phyloP scores from a whole-genome alignment of 2,888 invertebrate species.

The Chrysopilus asiliformis region DNA sequence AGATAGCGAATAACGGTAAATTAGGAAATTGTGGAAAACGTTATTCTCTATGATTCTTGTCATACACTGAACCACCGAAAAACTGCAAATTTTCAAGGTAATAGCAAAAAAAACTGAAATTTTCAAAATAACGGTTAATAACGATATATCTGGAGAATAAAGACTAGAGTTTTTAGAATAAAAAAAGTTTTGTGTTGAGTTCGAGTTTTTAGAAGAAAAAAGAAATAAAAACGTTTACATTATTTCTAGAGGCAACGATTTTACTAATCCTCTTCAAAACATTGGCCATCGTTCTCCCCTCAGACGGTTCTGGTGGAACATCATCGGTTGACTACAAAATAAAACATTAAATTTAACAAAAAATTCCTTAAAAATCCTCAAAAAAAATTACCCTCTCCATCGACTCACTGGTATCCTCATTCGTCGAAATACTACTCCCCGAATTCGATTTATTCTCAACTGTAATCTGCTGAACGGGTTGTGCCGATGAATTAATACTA shows the following conservation, averaged over 20 bases:
- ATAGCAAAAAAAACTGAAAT: no score
- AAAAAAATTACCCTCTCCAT: slow-evolving; percentile 17
- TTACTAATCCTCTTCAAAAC: slow-evolving; percentile 78
- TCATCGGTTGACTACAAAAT: slow-evolving; percentile 15
- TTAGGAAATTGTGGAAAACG: no score
- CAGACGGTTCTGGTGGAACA: slow-evolving; percentile 22
- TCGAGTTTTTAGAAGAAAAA: no score
- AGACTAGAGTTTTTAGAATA: no score
- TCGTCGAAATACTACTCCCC: slow-evolving; percentile 11
- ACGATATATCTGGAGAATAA: no score
- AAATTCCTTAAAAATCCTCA: neutral
- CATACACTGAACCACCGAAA: no score
- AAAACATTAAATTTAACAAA: neutral
- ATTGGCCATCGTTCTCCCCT: slow-evolving; percentile 55
- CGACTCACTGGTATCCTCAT: slow-evolving; percentile 23
- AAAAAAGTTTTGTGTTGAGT: no score
- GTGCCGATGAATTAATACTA: slow-evolving; percentile 7
- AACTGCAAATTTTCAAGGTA: no score
- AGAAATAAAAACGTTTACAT: slow-evolving; percentile 44
- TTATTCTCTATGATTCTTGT: no score
- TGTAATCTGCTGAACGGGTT: neutral
- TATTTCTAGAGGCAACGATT: slow-evolving; percentile 66
- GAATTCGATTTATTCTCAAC: slow-evolving; percentile 7
- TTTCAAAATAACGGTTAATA: no score
- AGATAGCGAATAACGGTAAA: no score